phyloP scores from a whole-genome alignment of 2,888 invertebrate species.

The Platynereis dumerilii region DNA sequence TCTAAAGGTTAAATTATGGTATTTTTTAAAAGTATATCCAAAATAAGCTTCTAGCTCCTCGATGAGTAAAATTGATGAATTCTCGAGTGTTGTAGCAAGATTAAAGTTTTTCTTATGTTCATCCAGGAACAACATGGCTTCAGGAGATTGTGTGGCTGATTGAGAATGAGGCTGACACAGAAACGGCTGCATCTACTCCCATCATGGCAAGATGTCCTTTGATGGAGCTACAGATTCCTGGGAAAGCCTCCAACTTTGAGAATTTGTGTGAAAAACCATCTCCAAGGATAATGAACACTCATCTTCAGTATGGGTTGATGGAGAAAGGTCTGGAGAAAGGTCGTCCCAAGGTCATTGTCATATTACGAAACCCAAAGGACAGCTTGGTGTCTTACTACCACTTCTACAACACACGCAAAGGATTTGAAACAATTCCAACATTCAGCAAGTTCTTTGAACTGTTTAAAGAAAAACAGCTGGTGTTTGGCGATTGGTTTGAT shows the following conservation, averaged over 20 bases:
- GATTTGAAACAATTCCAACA: conserved; percentile 1
- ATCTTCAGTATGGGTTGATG: conserved; percentile 2
- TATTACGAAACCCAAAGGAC: conserved; percentile 18
- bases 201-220: conserved; percentile 5
- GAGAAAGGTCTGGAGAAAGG: not conserved
- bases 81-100: too few relatives aligned
- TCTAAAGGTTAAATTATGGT: too few relatives aligned
- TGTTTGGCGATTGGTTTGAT: conserved; percentile 17
- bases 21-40: too few relatives aligned
- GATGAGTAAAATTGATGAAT: too few relatives aligned
- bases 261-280: not conserved
- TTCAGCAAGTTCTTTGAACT: conserved; percentile 17
- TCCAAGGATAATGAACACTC: conserved; percentile 13
- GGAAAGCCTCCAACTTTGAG: not conserved
- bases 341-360: conserved; percentile 7
- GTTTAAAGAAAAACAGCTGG: conserved; percentile 16
- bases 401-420: conserved; percentile 9
- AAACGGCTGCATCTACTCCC: not conserved
- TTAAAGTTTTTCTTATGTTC: too few relatives aligned
- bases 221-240: conserved; percentile 8
- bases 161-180: conserved; percentile 1
- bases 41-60: too few relatives aligned
- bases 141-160: conserved; percentile 19
- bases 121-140: conserved; percentile 17
- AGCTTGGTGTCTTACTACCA: conserved; percentile 14